These are phyloP conservation scores for Ostrea denselamellosa DNA, from an alignment of 1,140 invertebrate genomes.

Conservation along the genomic window DNA sequence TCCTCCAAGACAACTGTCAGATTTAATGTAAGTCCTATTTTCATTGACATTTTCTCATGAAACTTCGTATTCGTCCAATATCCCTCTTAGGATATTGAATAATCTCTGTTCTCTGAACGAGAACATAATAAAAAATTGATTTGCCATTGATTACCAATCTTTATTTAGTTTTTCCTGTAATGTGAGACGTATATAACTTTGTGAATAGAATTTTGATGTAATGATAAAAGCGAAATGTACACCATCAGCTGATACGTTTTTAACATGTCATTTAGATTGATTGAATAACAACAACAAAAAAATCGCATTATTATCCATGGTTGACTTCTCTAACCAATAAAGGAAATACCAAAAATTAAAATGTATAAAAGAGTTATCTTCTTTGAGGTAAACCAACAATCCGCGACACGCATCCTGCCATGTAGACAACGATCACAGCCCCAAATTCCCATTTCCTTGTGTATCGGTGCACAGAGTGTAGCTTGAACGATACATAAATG, in stretches of 20 bases:
- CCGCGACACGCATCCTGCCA: neutral
- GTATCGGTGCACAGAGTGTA: neutral
- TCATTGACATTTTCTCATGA: neutral
- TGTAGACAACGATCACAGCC: neutral
- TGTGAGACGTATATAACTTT: neutral
- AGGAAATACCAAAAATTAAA: conserved; percentile 28
- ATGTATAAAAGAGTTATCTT: neutral
- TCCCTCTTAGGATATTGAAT: conserved; percentile 2
- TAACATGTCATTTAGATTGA: neutral
- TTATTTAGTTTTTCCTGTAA: neutral
- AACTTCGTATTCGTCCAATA: neutral
- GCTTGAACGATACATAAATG: neutral
- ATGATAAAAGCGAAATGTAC: neutral
- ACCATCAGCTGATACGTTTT: neutral
- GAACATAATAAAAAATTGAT: neutral
- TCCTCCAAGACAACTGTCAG: conserved; percentile 11
- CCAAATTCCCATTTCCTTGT: neutral
- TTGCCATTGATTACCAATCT: neutral
- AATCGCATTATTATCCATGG: neutral
- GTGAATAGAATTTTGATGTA: neutral
- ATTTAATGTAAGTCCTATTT: conserved; percentile 23
- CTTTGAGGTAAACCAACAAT: conserved; percentile 21
- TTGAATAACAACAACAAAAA: conserved; percentile 6
- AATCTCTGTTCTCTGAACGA: too few relatives aligned
- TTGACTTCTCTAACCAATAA: conserved; percentile 1